A percentile compares a stretch with the other conserved stretches of the same genome.
Evolutionary conservation across 2,888 invertebrate genomes (phyloP).

Genomic region (Sinotaia quadrata): DNA sequence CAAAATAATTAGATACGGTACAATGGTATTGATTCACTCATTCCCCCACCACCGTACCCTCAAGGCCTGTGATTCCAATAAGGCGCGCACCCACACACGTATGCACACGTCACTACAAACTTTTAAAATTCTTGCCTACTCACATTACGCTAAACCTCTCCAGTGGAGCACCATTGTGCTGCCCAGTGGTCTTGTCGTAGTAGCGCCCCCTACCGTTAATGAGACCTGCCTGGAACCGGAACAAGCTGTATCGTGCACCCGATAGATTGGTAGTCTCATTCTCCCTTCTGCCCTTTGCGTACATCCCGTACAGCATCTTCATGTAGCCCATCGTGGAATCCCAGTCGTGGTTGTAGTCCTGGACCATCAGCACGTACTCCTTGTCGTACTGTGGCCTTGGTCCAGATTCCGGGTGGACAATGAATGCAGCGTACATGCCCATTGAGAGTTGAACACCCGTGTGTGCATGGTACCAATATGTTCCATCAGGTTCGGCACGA

Average conservation of each 20-base stretch:
- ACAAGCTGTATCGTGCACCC: slow-evolving; percentile 19
- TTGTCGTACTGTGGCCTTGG: background rate
- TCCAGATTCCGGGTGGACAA: slow-evolving; percentile 14
- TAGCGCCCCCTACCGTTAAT: slow-evolving; percentile 56
- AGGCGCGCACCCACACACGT: too few relatives aligned
- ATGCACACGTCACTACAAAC: too few relatives aligned
- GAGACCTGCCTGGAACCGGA: slow-evolving; percentile 43
- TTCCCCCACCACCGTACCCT: too few relatives aligned
- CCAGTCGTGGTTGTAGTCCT: slow-evolving; percentile 19
- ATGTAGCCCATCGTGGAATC: slow-evolving; percentile 30
- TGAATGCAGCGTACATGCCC: slow-evolving; percentile 37
- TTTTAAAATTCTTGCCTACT: too few relatives aligned
- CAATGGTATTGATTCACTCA: too few relatives aligned
- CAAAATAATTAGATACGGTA: too few relatives aligned
- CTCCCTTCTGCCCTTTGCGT: slow-evolving; percentile 10
- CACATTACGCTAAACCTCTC: slow-evolving; percentile 34
- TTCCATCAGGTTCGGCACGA: slow-evolving; percentile 39
- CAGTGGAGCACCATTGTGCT: slow-evolving; percentile 36
- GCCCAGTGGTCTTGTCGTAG: background rate
- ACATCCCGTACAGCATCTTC: slow-evolving; percentile 28
- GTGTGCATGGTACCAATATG: slow-evolving; percentile 54
- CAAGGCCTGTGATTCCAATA: too few relatives aligned
- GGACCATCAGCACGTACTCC: background rate
- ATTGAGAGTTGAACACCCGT: slow-evolving; percentile 42
- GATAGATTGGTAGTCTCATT: background rate